Percentiles rank a stretch among this genome's conserved stretches.
These are phyloP conservation scores for Peromyscus melanophrys DNA, from an alignment of 2,797 vertebrate genomes.

Conservation along the genomic window DNA sequence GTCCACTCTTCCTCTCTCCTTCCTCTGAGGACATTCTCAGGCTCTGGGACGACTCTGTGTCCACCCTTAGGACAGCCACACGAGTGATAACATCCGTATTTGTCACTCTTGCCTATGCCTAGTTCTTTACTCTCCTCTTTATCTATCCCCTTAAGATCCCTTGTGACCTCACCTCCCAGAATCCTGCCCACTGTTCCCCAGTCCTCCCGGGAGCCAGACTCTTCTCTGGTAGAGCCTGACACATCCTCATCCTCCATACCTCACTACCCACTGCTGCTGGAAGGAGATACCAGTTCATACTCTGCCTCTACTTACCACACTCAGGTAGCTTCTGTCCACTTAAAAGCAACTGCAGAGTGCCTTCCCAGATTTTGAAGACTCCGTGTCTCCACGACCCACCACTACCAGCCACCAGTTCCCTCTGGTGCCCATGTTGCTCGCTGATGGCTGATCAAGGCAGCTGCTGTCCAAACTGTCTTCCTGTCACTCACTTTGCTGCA, in stretches of 20 bases:
- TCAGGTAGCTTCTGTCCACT: not conserved
- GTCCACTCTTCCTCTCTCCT: not conserved
- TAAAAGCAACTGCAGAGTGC: not conserved
- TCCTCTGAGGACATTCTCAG: not conserved
- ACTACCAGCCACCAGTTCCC: accelerated
- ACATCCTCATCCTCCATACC: not conserved
- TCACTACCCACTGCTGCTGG: not conserved
- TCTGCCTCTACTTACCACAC: not conserved
- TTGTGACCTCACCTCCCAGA: not conserved
- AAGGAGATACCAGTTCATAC: not conserved
- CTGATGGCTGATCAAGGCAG: not conserved
- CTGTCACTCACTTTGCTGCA: accelerated
- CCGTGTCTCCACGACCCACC: not conserved
- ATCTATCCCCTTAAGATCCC: too few relatives aligned
- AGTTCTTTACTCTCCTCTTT: not conserved
- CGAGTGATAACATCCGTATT: not conserved
- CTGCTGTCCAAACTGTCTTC: not conserved
- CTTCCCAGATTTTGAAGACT: too few relatives aligned
- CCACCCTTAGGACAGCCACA: not conserved
- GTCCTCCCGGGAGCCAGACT: not conserved
- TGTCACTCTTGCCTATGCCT: not conserved
- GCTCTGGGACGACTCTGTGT: not conserved
- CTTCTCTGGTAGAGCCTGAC: not conserved
- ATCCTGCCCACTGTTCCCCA: not conserved
- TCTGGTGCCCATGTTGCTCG: not conserved